A percentile compares a stretch with the other conserved stretches of the same genome.
Evolutionary conservation across 2,113 vertebrate genomes (phyloP).

Genomic region (Pollimyrus isidori): DNA sequence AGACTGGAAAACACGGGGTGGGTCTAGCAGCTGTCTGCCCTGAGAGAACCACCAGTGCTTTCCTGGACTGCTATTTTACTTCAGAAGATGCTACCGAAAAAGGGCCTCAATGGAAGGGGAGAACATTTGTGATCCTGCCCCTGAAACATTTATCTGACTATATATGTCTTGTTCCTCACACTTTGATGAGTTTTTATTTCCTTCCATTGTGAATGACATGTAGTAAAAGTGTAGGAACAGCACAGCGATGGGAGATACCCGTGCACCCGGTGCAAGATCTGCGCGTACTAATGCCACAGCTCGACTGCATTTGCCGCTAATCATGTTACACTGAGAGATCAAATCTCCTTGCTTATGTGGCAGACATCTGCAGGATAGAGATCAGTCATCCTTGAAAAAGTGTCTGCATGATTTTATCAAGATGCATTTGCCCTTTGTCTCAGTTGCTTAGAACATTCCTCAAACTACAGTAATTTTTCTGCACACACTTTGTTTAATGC

Average conservation of each 20-base stretch:
- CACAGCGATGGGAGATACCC: background rate
- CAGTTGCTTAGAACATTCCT: background rate
- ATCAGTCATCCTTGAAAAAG: background rate
- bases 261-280: background rate
- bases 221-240: background rate
- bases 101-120: background rate
- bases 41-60: background rate
- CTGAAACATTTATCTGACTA: slow-evolving; percentile 12
- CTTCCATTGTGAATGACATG: background rate
- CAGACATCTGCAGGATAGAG: background rate
- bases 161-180: background rate
- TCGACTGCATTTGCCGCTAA: background rate
- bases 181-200: background rate
- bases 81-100: background rate
- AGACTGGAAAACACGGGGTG: background rate
- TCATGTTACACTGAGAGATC: background rate
- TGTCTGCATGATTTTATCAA: background rate
- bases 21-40: background rate
- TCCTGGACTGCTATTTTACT: background rate
- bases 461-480: background rate
- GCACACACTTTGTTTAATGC: background rate
- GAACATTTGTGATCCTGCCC: background rate
- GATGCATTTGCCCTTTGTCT: background rate
- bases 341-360: background rate
- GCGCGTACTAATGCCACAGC: background rate